Base-by-base conservation (phyloP, 2,113 vertebrate species). In the Terrapene triunguis region DNA sequence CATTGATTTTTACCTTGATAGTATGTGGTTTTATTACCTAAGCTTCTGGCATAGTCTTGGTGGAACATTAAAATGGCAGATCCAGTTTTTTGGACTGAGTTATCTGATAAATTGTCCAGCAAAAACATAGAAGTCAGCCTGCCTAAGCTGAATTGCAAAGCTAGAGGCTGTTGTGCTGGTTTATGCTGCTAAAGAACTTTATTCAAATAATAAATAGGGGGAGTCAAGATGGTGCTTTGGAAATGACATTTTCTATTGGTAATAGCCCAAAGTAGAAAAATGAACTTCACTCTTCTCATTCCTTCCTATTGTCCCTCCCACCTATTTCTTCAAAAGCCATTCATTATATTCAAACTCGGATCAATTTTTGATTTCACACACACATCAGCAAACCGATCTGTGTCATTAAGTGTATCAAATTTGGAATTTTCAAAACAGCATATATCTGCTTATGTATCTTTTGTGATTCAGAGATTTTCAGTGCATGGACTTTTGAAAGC, bases 191-290 rank as follows among this genome's bases (percentile, higher is more conserved):
- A 32, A 62, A 62, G 29, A 62, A 62, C 13, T 62, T 32, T 29
- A 62, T 13, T 62, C 27, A 62, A 62, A 32, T 62, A 35, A 62
- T 91, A 96, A 96, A 93, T 86, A 92, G 80, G 69, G 94, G 14
- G 81, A 97, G 85, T 91, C 2, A 2, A 91, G 80, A 89, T 93
- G 55, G 82, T 94, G 82, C 80, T 72, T 62, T 44, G 87, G 90
- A 85, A 97, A 94, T 97, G 96, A 91, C 29, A 89, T 94, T 97
- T 96, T 97, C 95, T 96, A 95, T 96, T 92, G 78, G 59, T 92
- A 89, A 21, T 76, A 89, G 80, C 89, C 83, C 32, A 93, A 89
- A 95, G 80, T 48, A 95, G 72, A 96, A 95, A 96, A 62, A 11
- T 76, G 51, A 59, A 12, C 10, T 0, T 1, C 0, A 1, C 29